Conservation (phyloP, 1,140 invertebrate species). For the Berghia stephanieae region DNA sequence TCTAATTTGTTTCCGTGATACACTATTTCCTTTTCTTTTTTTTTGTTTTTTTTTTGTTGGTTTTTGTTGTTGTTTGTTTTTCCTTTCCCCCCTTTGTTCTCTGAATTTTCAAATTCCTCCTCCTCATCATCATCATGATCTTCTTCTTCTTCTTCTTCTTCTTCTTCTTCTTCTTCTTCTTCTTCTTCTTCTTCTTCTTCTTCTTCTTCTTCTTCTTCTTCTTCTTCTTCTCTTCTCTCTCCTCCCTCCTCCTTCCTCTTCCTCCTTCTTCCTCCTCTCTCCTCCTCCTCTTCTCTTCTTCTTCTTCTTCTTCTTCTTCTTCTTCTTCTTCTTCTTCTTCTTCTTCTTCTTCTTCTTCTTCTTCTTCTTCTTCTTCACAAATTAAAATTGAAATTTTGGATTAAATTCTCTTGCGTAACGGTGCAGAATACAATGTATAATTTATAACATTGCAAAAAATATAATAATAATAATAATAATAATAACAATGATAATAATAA, state of each 20-base stretch:
- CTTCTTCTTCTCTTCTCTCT: not conserved
- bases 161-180: not conserved
- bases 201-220: not conserved
- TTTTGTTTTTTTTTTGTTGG: not conserved
- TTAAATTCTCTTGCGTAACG: too few relatives aligned
- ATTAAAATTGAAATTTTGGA: not conserved
- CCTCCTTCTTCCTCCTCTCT: not conserved
- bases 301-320: not conserved
- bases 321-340: not conserved
- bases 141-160: not conserved
- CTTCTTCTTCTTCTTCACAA: too few relatives aligned
- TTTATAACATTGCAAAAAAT: not conserved
- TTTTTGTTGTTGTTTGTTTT: too few relatives aligned
- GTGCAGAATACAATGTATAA: too few relatives aligned
- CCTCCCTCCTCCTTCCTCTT: not conserved
- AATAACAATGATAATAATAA: too few relatives aligned
- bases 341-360: not conserved
- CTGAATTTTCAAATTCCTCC: not conserved
- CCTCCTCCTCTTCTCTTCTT: not conserved
- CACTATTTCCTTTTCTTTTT: not conserved
- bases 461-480: not conserved
- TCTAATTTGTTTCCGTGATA: too few relatives aligned
- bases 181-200: not conserved
- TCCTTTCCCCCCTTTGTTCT: not conserved
- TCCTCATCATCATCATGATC: conserved; percentile 15